phyloP scores from a whole-genome alignment of 2,888 invertebrate species.

The Cyrtodaria siliqua region DNA sequence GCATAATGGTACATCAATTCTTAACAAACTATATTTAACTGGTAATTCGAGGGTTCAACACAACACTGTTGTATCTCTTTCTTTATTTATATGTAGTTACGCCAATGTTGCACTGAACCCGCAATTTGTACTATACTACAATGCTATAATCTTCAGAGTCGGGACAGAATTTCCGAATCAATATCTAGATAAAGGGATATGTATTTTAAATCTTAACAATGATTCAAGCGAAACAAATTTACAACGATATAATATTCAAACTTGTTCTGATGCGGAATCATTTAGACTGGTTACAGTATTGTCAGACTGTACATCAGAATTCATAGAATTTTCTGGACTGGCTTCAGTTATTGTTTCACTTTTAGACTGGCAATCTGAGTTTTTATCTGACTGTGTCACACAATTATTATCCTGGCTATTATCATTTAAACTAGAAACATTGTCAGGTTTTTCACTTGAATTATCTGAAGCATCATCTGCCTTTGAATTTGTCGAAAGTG shows the following conservation, averaged over 20 bases:
- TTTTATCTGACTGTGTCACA: constrained; percentile 8
- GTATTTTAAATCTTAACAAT: too few species aligned
- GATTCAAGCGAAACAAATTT: neutral
- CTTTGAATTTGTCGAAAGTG: neutral
- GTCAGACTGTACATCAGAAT: constrained; percentile 21
- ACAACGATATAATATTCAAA: constrained; percentile 23
- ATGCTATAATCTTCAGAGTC: too few species aligned
- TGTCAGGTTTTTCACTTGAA: constrained; percentile 6
- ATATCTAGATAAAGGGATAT: too few species aligned
- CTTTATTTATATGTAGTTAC: too few species aligned
- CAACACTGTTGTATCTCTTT: too few species aligned
- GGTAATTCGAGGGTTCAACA: too few species aligned
- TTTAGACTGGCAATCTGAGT: constrained; percentile 12
- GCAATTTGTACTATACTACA: too few species aligned
- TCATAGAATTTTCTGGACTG: neutral
- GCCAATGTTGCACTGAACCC: too few species aligned
- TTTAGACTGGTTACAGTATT: constrained; percentile 41
- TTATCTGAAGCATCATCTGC: constrained; percentile 2
- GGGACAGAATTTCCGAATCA: too few species aligned
- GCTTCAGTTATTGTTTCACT: constrained; percentile 12
- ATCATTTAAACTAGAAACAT: neutral
- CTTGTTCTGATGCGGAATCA: constrained; percentile 33
- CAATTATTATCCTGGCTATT: constrained; percentile 9
- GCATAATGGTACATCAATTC: too few species aligned
- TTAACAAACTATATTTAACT: too few species aligned